These are phyloP conservation scores for Tetraneura akinire DNA, from an alignment of 1,140 invertebrate genomes.

Conservation along the genomic window DNA sequence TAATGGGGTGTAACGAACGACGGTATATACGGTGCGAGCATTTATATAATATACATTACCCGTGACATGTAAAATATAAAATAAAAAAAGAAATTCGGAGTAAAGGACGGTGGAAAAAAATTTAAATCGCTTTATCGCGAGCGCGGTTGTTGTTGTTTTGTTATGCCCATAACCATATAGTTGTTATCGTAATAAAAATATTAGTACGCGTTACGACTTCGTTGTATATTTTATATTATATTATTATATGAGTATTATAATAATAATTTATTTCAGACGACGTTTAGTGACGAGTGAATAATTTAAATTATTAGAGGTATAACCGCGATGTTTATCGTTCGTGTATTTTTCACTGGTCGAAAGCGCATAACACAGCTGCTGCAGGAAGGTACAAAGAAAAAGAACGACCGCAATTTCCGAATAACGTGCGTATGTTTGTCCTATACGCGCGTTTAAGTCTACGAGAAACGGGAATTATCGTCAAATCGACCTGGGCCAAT, in stretches of 20 bases:
- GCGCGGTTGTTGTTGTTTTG: too few relatives aligned
- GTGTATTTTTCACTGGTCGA: background rate
- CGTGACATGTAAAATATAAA: too few relatives aligned
- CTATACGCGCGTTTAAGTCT: background rate
- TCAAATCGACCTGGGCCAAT: slow-evolving; percentile 33
- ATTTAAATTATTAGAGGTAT: background rate
- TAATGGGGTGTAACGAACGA: slow-evolving; percentile 27
- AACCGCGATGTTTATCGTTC: background rate
- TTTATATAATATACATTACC: too few relatives aligned
- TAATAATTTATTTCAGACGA: too few relatives aligned
- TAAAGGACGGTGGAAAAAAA: slow-evolving; percentile 7
- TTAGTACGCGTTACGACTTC: too few relatives aligned
- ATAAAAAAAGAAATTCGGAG: background rate
- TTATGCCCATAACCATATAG: too few relatives aligned
- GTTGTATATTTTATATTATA: too few relatives aligned
- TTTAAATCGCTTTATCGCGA: background rate
- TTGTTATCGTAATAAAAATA: background rate
- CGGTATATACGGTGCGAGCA: background rate
- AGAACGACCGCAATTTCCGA: slow-evolving; percentile 15
- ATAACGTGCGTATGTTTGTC: slow-evolving; percentile 1
- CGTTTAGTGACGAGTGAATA: background rate
- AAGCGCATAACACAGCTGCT: background rate
- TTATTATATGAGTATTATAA: too few relatives aligned
- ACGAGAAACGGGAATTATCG: too few relatives aligned
- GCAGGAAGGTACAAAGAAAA: background rate